Percentiles rank a stretch among this genome's conserved stretches.
Evolutionary conservation across 2,113 vertebrate genomes (phyloP).

Genomic region (Silurus asotus): DNA sequence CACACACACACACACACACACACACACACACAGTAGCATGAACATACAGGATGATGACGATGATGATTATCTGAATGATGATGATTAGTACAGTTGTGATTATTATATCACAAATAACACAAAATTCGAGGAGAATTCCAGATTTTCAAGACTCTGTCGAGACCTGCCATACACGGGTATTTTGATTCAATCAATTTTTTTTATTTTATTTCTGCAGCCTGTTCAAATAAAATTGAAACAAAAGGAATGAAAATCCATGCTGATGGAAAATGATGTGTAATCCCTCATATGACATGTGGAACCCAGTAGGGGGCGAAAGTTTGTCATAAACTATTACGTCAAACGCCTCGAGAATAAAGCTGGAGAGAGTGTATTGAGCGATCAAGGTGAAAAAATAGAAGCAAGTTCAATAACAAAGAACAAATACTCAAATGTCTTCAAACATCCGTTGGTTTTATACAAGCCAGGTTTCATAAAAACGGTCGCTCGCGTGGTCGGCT

Average conservation of each 20-base stretch:
- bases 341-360: background rate
- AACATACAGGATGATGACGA: constrained; percentile 6
- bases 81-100: constrained; percentile 25
- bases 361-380: background rate
- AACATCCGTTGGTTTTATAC: background rate
- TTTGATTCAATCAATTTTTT: background rate
- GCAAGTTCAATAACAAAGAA: background rate
- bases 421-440: background rate
- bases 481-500: no score
- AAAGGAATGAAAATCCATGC: background rate
- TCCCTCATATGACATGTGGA: background rate
- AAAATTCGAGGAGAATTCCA: background rate
- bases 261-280: background rate
- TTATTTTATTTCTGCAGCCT: background rate
- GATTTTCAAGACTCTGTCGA: background rate
- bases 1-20: constrained; percentile 27
- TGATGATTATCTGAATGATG: constrained; percentile 16
- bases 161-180: background rate
- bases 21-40: background rate
- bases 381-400: background rate
- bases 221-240: background rate
- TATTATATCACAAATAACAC: background rate
- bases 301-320: background rate
- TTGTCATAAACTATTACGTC: background rate
- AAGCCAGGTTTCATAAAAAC: background rate